Base-by-base conservation (phyloP, 2,888 invertebrate species). In the Agriopis marginaria region DNA sequence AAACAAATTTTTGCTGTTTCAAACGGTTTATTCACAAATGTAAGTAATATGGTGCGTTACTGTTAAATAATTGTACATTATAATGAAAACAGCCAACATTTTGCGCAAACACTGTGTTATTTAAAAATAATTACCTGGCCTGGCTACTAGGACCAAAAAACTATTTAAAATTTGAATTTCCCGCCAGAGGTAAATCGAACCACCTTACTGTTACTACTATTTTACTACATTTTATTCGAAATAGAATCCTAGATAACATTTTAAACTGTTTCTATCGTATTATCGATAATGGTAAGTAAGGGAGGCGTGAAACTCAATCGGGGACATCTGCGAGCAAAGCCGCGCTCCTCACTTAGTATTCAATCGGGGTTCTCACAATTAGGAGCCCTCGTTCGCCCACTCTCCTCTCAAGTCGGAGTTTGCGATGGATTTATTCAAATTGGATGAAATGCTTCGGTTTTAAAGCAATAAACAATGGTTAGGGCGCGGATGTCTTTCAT, bases 301-400 rank as follows among this genome's bases (percentile, higher is more conserved):
- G 55, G 62, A 53, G 39, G 72, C 75, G 66, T 68, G 63, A 71
- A 75, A 72, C 56, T 68, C 63, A 49, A 71, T 75, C 42, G 60
- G 42, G 39, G 63, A 70, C 76, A 74, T 74, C 76, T 75, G 75
- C 65, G 49, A 14, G 40, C 11, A 14, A 42, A 55, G 17, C 54
- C 70, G 63, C 54, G 59, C 63, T 32, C 54, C 14, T 65, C 66
- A 47, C 68, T 78, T 73, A 70, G 72, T 72, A 78, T 78, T 78
- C 75, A 73, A 75, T 74, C 73, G 63, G 32, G 60, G 61, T 51
- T 59, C 65, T 68, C 60, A 58, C 72, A 77, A 73, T 76, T 75
- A 77, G 65, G 66, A 66, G 40, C 32, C 44, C 44, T 45, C 65
- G 49, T 12, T 12, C 62, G 56, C 69, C 58, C 63, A 54, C 60